Evolutionary conservation across 2,888 invertebrate genomes (phyloP).

Genomic region (Hemistola chrysoprasaria): DNA sequence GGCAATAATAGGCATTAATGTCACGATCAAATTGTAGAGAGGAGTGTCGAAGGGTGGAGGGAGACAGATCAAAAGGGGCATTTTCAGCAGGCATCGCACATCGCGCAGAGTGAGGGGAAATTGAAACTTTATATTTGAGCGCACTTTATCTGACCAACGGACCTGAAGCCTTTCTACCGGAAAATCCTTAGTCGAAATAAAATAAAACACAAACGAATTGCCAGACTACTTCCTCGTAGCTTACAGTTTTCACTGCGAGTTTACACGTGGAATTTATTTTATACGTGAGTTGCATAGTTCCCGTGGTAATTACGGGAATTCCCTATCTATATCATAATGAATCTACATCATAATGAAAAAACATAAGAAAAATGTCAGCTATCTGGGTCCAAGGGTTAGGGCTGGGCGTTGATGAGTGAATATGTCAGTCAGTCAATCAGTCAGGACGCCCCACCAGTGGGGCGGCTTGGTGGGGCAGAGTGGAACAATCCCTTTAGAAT

Average conservation of each 20-base stretch:
- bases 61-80: conserved; percentile 50
- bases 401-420: no score
- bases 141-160: conserved; percentile 70
- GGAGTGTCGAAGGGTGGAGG: conserved; percentile 13
- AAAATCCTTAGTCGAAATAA: conserved; percentile 66
- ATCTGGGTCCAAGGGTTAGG: no score
- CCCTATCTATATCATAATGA: no score
- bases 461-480: no score
- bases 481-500: no score
- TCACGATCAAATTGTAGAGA: conserved; percentile 27
- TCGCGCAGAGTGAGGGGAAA: conserved; percentile 58
- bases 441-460: no score
- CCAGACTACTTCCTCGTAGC: conserved; percentile 51
- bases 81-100: conserved; percentile 61
- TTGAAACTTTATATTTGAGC: conserved; percentile 80
- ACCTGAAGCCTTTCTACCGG: conserved; percentile 56
- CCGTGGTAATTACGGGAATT: no score
- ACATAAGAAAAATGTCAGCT: no score
- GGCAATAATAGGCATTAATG: conserved; percentile 33
- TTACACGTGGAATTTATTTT: background rate
- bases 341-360: no score
- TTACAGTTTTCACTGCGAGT: conserved; percentile 49
- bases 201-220: conserved; percentile 61
- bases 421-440: no score
- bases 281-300: background rate